Conservation (phyloP, 2,113 vertebrate species). For the Rattus rattus region DNA sequence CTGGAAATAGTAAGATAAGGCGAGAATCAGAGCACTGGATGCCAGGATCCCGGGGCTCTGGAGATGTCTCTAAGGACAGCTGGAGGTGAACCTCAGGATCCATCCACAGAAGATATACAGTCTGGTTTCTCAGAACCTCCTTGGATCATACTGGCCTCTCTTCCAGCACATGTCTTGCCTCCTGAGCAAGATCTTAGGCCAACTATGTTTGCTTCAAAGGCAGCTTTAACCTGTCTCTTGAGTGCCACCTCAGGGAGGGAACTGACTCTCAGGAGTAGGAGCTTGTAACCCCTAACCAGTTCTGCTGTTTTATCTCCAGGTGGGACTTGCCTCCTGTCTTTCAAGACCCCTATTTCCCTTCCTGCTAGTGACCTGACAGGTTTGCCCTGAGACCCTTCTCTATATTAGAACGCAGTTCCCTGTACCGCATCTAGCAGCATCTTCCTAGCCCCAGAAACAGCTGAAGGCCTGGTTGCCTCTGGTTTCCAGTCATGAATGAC, state of each 20-base stretch:
- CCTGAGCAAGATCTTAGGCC: constrained; percentile 60
- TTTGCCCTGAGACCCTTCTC: neutral
- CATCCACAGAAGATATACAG: constrained; percentile 47
- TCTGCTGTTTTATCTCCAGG: neutral
- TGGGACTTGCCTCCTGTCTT: neutral
- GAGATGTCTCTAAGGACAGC: constrained; percentile 41
- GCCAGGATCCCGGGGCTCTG: neutral
- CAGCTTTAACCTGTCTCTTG: neutral
- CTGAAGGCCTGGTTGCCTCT: neutral
- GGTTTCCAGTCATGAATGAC: neutral
- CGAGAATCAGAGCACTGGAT: neutral
- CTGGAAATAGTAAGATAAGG: neutral
- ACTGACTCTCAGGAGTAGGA: neutral
- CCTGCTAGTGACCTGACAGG: neutral
- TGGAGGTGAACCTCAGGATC: neutral
- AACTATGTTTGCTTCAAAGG: constrained; percentile 65
- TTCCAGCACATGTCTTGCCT: constrained; percentile 30
- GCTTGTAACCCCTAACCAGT: neutral
- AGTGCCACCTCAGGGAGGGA: neutral
- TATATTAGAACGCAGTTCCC: neutral
- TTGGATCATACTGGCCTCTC: constrained; percentile 10
- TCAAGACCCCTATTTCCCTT: neutral
- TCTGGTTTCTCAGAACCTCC: constrained; percentile 74
- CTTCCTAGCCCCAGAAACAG: constrained; percentile 7
- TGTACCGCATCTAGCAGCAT: neutral